phyloP scores from a whole-genome alignment of 1,140 invertebrate genomes.

The Euglossa dilemma region DNA sequence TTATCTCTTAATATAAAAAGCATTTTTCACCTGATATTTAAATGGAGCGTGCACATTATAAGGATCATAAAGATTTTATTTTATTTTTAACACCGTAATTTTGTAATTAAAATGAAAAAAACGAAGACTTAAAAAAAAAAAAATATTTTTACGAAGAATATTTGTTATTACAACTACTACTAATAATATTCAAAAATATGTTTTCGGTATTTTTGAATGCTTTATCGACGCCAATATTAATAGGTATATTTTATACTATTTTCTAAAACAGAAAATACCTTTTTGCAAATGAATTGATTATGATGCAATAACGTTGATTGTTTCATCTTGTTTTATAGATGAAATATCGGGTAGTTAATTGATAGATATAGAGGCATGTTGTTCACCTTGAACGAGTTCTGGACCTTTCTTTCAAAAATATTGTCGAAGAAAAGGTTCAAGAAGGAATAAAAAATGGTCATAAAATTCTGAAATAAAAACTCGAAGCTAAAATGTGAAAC shows the following conservation, averaged over 20 bases:
- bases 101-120: too few species aligned
- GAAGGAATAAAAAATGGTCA: background rate
- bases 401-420: constrained; percentile 52
- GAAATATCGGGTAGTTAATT: constrained; percentile 61
- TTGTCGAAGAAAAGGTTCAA: background rate
- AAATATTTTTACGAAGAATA: background rate
- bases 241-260: background rate
- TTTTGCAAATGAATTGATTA: constrained; percentile 32
- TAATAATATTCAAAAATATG: background rate
- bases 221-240: background rate
- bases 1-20: background rate
- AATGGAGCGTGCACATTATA: background rate
- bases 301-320: constrained; percentile 59
- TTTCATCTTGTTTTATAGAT: constrained; percentile 60
- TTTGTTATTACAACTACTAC: background rate
- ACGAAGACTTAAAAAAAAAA: background rate
- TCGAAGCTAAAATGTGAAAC: too few species aligned
- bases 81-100: background rate
- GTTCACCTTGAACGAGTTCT: constrained; percentile 57
- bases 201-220: background rate
- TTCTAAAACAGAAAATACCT: constrained; percentile 47
- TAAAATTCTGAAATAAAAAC: background rate
- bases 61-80: background rate
- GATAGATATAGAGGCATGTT: constrained; percentile 32
- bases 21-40: background rate